Conservation (phyloP, 2,113 vertebrate species). For the Podarcis cretensis region DNA sequence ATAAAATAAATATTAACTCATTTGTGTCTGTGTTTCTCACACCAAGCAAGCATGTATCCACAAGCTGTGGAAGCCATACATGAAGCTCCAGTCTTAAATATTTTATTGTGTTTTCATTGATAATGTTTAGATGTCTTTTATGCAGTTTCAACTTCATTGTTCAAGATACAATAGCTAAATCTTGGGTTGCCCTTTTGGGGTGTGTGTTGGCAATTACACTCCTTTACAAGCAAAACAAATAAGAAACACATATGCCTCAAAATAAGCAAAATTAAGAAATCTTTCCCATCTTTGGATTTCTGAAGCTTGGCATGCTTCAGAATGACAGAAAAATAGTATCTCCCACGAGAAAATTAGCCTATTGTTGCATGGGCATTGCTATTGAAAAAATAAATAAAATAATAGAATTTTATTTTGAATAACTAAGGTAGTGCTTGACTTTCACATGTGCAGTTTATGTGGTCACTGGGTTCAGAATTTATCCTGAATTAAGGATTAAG, state of each 20-base stretch:
- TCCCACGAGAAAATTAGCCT: not conserved
- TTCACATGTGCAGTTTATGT: too few relatives aligned
- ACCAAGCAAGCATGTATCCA: not conserved
- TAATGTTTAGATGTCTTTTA: not conserved
- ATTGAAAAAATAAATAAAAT: not conserved
- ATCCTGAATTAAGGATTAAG: too few relatives aligned
- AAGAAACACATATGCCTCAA: not conserved
- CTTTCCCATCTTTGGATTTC: not conserved
- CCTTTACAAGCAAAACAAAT: not conserved
- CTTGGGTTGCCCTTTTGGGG: not conserved
- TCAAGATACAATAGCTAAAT: not conserved
- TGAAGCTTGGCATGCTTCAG: not conserved
- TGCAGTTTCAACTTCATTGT: not conserved
- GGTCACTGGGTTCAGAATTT: too few relatives aligned
- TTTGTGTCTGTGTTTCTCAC: not conserved
- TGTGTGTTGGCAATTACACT: not conserved
- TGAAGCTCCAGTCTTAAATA: not conserved
- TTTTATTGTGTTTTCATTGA: not conserved
- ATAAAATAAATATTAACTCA: not conserved
- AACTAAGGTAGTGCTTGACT: too few relatives aligned
- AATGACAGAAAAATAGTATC: not conserved
- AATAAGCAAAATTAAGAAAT: slow-evolving; percentile 20
- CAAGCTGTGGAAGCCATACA: slow-evolving; percentile 4
- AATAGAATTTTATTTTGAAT: too few relatives aligned
- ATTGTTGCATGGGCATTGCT: not conserved